Evolutionary conservation across 2,888 invertebrate species (phyloP), one percentile per base, ranked within the genome.

Genomic region (Margaritifera margaritifera): DNA sequence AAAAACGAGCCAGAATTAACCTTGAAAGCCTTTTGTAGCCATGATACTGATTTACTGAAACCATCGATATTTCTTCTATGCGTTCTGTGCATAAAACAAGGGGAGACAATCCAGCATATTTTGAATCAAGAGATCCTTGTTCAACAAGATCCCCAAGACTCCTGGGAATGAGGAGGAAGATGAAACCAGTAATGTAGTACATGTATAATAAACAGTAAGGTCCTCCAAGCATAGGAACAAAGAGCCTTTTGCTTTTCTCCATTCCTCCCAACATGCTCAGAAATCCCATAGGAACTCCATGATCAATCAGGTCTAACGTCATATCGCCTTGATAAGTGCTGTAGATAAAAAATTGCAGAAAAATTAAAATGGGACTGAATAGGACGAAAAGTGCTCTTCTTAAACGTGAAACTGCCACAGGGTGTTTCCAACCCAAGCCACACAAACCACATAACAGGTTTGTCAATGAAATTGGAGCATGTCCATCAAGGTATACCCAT

Each of bases 261-360:
- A 68, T 69, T 6, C 74, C 74, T 1, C 64, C 71, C 6, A 74
- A 59, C 68, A 74, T 68, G 11, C 71, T 71, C 11, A 74, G 66
- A 63, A 71, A 74, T 18, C 71, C 71, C 59, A 74, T 57, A 20
- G 74, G 74, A 64, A 27, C 56, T n/a, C 64, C 70, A 53, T 74
- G 74, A 8, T 68, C 60, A 8, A 74, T 31, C 25, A 74, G 60
- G 6, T 62, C 74, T 51, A 60, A 52, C n/a, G 66, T 66, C 8
- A 62, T 62, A 1, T 64, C 56, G 27, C 61, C 22, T 22, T 68
- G 60, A 50, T 63, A 66, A 11, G 55, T 54, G 19, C 51, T 20
- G 52, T 74, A 74, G 20, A 71, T 59, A 25, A 53, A 42, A 18
- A 74, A 27, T 55, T 71, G 60, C 55, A 66, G 56, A 52, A 56